phyloP scores from a whole-genome alignment of 2,113 vertebrate genomes.

The Microcebus griseorufus region DNA sequence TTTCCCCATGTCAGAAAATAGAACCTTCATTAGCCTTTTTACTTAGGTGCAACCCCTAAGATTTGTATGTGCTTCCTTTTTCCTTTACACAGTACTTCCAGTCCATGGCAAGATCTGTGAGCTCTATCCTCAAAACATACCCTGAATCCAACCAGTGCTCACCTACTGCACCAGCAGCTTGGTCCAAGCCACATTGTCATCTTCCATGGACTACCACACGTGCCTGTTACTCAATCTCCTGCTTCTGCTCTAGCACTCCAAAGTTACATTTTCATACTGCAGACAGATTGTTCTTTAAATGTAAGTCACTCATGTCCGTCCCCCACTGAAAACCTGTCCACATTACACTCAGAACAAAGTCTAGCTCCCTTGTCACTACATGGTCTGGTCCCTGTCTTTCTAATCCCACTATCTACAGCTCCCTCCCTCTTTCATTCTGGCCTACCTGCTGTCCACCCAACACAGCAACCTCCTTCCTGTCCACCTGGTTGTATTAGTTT shows the following conservation, averaged over 20 bases:
- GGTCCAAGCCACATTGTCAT: rapidly evolving
- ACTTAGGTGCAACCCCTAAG: not conserved
- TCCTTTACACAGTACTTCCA: not conserved
- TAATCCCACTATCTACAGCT: not conserved
- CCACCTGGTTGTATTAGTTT: not conserved
- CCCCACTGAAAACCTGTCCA: not conserved
- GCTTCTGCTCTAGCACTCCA: not conserved
- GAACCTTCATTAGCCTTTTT: not conserved
- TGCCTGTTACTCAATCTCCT: not conserved
- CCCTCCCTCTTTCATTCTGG: not conserved
- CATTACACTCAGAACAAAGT: not conserved
- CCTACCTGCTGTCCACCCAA: not conserved
- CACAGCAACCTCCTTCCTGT: not conserved
- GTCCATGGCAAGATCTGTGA: not conserved
- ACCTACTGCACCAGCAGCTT: not conserved
- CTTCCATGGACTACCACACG: too few species aligned
- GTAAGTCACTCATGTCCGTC: not conserved
- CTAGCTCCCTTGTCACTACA: not conserved
- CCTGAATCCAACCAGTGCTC: not conserved
- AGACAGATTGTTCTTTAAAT: not conserved
- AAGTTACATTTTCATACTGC: not conserved
- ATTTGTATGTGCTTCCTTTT: not conserved
- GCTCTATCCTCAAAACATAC: not conserved
- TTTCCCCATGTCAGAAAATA: not conserved
- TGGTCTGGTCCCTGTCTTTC: not conserved